Conservation (phyloP, 2,888 invertebrate species). For the Hypercompe scribonia region DNA sequence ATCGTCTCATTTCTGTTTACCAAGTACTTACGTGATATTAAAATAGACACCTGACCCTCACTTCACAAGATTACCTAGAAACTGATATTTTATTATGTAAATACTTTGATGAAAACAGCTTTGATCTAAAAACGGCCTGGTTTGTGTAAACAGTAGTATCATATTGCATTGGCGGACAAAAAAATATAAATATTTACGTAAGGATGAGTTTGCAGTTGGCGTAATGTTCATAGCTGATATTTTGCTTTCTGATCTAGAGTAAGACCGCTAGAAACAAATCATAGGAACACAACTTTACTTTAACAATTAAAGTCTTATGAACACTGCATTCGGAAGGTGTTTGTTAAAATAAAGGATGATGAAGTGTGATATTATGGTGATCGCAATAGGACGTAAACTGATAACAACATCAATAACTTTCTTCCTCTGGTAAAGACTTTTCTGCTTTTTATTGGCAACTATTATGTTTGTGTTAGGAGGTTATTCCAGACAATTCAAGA, state of each 20-base stretch:
- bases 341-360: too few species aligned
- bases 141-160: slow-evolving; percentile 15
- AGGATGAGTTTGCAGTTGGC: slow-evolving; percentile 3
- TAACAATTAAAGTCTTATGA: too few species aligned
- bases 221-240: slow-evolving; percentile 3
- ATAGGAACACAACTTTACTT: too few species aligned
- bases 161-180: slow-evolving; percentile 15
- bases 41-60: slow-evolving; percentile 11
- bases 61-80: slow-evolving; percentile 7
- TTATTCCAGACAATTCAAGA: too few species aligned
- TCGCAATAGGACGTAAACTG: too few species aligned
- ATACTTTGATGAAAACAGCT: slow-evolving; percentile 17
- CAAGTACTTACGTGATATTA: background rate
- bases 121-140: slow-evolving; percentile 25
- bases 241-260: slow-evolving; percentile 8
- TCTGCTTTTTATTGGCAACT: background rate
- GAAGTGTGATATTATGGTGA: too few species aligned
- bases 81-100: slow-evolving; percentile 20
- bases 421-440: background rate
- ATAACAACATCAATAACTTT: background rate
- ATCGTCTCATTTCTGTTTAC: background rate
- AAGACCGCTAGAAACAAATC: too few species aligned
- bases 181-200: slow-evolving; percentile 12
- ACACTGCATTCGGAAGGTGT: too few species aligned
- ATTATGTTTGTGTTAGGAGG: too few species aligned